Base-by-base conservation (phyloP, 2,888 invertebrate genomes). In the Silvanus unidentatus region DNA sequence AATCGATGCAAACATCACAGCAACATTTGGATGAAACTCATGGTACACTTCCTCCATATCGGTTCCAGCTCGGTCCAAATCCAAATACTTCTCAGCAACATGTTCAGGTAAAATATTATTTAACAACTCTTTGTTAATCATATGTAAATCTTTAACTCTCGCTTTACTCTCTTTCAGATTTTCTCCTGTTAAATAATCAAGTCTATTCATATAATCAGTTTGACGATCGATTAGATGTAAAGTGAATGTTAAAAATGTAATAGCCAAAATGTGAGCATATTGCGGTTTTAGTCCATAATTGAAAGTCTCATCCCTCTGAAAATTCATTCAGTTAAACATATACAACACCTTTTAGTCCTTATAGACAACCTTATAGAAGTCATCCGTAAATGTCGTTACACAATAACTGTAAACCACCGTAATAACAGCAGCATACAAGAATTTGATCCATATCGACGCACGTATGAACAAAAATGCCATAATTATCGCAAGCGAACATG, bases 1-100 rank as follows among this genome's bases (percentile, higher is more conserved):
- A 38, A 97, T 81, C 0, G 94, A 89, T 0, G 97, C 97, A 71
- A 97, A 97, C 93, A 97, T 95, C 0, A 97, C 94, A 1, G 93
- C 89, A 0, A 94, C 93, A 58, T 86, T 83, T 43, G 84, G 83
- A 64, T 96, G 94, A 68, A 94, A 88, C 58, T 89, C 88, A 43
- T 60, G 67, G 67, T 95, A 95, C 2, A 93, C 75, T 53, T 90
- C 88, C 43, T 84, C 82, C 44, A 80, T 75, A 42, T 59, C 82
- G 71, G n/a, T n/a, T n/a, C n/a, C n/a, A n/a, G n/a, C n/a, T n/a
- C 84, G 77, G 49, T 79, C 80, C 48, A 82, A 74, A 55, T 87
- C 83, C 52, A 91, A 72, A 64, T 88, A 90, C 44, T 86, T 79
- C 79, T 65, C 69, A 89, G 89, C 94, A 52, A 97, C 96, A 70